Base-by-base conservation (phyloP, 2,888 invertebrate species). In the Himalopsyche japonica region DNA sequence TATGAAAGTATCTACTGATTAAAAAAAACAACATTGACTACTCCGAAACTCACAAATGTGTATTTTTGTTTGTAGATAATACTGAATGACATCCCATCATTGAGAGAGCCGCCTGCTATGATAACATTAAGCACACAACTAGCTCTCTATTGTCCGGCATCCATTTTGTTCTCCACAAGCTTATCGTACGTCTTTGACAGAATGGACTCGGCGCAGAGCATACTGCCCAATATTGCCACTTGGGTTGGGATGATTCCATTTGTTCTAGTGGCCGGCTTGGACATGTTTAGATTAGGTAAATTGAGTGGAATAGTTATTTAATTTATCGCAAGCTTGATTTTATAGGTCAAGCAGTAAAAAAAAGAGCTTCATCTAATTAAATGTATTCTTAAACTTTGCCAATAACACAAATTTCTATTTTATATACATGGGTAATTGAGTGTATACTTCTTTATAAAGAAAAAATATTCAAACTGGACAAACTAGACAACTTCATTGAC, bases 141-240 rank as follows among this genome's bases (percentile, higher is more conserved):
- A 12, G 89, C 95, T 76, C 91, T 96, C 8, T 96, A 96, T 91
- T 95, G 95, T 88, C 95, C 96, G 3, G 93, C 95, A 27, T 95
- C 95, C 87, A 94, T 97, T 78, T 91, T 97, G 87, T 95, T 95
- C 89, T 95, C 95, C 88, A 95, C 97, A 0, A 94, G 95, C 87
- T 91, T 96, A 48, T 96, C 96, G 37, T 97, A 96, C 89, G 92
- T 96, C 80, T 97, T 97, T 89, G 95, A 96, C 89, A 96, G 95
- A 89, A 94, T 95, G 92, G 97, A 97, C 89, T 96, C 96, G 5
- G 96, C 96, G 0, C 96, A 96, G 89, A 95, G 95, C 85, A 95
- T 97, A 87, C 92, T 96, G 90, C 96, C 96, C 0, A 96, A 96
- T 88, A 94, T 96, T 34, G 95, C 95, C 18, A 95, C 95, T 0